Conservation (phyloP, 1,140 invertebrate species). For the Saccostrea echinata region DNA sequence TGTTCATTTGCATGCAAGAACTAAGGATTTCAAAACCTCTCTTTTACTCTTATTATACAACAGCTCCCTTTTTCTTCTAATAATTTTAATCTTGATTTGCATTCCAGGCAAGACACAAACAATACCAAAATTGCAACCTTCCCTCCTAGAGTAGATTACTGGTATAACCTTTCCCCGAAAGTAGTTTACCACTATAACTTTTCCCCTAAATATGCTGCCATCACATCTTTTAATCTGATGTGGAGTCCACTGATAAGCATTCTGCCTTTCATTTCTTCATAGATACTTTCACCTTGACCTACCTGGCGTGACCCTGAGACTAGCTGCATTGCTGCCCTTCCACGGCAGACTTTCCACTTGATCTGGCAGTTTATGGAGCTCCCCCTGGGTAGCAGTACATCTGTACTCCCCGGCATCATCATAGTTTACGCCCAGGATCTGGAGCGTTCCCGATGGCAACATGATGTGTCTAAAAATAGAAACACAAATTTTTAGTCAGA, state of each 20-base stretch:
- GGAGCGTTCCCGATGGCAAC: constrained; percentile 64
- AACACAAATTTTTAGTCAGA: not conserved
- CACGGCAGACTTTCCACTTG: constrained; percentile 60
- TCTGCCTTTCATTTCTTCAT: too few species aligned
- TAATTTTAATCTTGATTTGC: too few species aligned
- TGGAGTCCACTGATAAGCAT: too few species aligned
- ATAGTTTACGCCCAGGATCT: constrained; percentile 59
- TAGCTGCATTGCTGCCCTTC: constrained; percentile 59
- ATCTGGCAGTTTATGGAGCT: constrained; percentile 61
- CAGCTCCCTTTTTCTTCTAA: too few species aligned
- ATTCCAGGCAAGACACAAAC: too few species aligned
- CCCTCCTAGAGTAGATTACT: not conserved
- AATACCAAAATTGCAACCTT: too few species aligned
- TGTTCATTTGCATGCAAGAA: too few species aligned
- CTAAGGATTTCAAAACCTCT: too few species aligned
- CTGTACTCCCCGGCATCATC: constrained; percentile 63
- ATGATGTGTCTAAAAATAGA: constrained; percentile 60
- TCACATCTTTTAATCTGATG: not conserved
- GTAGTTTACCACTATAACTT: not conserved
- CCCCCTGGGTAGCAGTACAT: constrained; percentile 58
- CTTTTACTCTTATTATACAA: too few species aligned
- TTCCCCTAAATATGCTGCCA: not conserved
- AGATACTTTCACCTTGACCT: constrained; percentile 42
- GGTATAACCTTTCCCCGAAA: not conserved
- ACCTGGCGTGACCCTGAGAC: constrained; percentile 61